Base-by-base conservation (phyloP, 2,797 vertebrate species). In the Notamacropus eugenii region DNA sequence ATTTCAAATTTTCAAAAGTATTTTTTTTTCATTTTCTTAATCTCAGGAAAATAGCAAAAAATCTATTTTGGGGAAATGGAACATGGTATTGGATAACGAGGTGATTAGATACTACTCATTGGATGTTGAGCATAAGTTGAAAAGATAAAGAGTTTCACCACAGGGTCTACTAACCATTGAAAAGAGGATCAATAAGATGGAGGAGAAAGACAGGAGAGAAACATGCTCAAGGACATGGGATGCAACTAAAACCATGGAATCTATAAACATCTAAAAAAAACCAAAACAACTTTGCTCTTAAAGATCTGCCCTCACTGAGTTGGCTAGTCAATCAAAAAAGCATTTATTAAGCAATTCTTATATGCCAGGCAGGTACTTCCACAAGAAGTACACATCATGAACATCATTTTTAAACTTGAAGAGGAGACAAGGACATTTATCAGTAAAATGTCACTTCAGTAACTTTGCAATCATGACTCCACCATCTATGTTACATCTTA, bases 401-500 rank as follows among this genome's bases (percentile, higher is more conserved):
- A 55, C 52, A 54, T 91, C 50, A 54, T 31, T 54, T 91, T 91
- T 22, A 52, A 91, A 91, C 4, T 5, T 14, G 16, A 97, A 93
- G 54, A 96, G 94, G 92, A 92, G 82, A 97, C 93, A 90, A 95
- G 55, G 96, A 96, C 97, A 98, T 97, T 98, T 93, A 97, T 98
- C 96, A 97, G 93, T 93, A 97, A 98, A 95, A 95, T 97, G 97
- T 96, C 97, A 97, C 95, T 93, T 95, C 94, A 96, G 58, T 97
- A 97, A 97, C 98, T 98, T 97, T 97, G 96, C 96, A 97, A 97
- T 97, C 97, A 97, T 95, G 93, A 97, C 92, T 97, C 87, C 54
- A 93, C 96, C 97, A 98, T 97, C 95, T 97, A 97, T 94, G 96
- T 94, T 98, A 95, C 97, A 98, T 97, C 98, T 98, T 98, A 98